A percentile compares a stretch with the other conserved stretches of the same genome.
These are phyloP conservation scores for Drosophila helvetica DNA, from an alignment of 2,888 invertebrate species.

Conservation along the genomic window DNA sequence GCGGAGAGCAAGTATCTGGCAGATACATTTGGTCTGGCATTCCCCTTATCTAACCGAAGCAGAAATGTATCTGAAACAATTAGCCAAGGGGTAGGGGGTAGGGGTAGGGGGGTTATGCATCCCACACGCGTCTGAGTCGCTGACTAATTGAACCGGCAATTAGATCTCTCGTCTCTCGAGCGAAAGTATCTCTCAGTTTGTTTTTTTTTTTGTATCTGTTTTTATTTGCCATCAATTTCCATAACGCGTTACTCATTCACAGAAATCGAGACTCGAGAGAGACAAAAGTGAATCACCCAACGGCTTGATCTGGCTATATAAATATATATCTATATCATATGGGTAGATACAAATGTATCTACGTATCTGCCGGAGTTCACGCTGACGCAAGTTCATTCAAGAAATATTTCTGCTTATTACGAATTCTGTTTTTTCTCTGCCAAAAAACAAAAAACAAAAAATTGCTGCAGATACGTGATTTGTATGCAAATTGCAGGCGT, in stretches of 20 bases:
- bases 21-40: too few species aligned
- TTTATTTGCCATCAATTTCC: constrained; percentile 71
- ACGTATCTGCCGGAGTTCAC: constrained; percentile 20
- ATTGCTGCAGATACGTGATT: constrained; percentile 50
- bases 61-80: constrained; percentile 8
- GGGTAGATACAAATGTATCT: constrained; percentile 18
- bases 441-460: not conserved
- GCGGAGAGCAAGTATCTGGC: not conserved
- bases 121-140: constrained; percentile 11
- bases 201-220: constrained; percentile 36
- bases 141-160: constrained; percentile 26
- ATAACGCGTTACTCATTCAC: constrained; percentile 66
- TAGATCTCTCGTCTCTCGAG: constrained; percentile 36
- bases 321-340: not conserved
- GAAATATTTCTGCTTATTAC: constrained; percentile 47
- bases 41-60: constrained; percentile 6
- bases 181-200: constrained; percentile 62
- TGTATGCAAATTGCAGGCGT: constrained; percentile 41
- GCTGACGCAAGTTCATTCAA: constrained; percentile 73
- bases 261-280: constrained; percentile 26
- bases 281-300: constrained; percentile 44
- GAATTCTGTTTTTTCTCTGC: constrained; percentile 34
- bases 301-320: constrained; percentile 14
- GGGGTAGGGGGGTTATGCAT: not conserved
- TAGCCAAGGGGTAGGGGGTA: not conserved